Evolutionary conservation across 2,113 vertebrate species (phyloP).

Genomic region (Boulengeromyrus knoepffleri): DNA sequence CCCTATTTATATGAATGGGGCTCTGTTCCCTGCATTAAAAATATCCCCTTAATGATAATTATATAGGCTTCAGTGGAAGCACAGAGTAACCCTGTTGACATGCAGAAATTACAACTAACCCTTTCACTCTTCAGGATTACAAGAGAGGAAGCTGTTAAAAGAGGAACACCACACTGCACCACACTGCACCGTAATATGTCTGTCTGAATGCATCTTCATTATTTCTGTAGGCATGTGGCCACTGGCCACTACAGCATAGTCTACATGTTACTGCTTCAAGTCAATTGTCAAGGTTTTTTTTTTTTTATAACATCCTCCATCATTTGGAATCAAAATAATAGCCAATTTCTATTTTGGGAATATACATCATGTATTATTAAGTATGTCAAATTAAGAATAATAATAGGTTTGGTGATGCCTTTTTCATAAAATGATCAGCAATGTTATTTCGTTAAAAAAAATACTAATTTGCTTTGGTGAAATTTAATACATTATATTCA

Average conservation of each 20-base stretch:
- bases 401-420: not conserved
- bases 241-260: not conserved
- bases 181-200: not conserved
- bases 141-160: not conserved
- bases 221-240: not conserved
- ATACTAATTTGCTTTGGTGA: not conserved
- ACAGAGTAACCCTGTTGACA: not conserved
- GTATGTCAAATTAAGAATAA: not conserved
- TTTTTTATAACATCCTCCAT: not conserved
- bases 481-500: not conserved
- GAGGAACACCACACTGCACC: not conserved
- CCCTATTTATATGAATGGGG: not conserved
- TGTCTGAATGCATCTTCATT: not conserved
- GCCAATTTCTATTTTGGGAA: not conserved
- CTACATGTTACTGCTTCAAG: not conserved
- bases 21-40: not conserved
- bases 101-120: not conserved
- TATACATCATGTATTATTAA: not conserved
- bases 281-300: not conserved
- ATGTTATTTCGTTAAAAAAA: not conserved
- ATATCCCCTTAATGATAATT: not conserved
- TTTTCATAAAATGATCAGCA: not conserved
- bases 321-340: not conserved
- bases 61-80: not conserved
- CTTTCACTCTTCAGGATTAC: not conserved